Evolutionary conservation across 2,113 vertebrate species (phyloP).

Genomic region (Falco punctatus): DNA sequence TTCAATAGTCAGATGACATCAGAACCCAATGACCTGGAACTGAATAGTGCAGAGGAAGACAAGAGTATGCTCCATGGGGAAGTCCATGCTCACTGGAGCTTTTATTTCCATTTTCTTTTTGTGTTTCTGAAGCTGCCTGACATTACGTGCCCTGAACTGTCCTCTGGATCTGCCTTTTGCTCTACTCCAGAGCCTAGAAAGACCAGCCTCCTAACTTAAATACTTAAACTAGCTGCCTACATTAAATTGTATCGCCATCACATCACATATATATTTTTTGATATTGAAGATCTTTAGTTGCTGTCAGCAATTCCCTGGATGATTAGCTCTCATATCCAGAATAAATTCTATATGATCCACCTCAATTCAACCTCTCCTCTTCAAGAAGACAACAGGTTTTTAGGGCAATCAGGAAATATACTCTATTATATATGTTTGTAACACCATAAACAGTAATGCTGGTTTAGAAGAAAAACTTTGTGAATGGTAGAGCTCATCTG

Average conservation of each 20-base stretch:
- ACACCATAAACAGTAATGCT: background rate
- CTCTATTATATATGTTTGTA: background rate
- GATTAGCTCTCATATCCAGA: background rate
- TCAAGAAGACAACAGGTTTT: background rate
- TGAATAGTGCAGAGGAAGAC: background rate
- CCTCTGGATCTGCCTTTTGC: background rate
- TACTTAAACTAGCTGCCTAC: background rate
- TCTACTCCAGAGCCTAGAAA: background rate
- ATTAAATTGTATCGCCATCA: background rate
- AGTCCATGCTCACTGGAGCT: background rate
- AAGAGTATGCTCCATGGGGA: background rate
- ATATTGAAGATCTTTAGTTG: background rate
- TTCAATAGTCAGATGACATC: background rate
- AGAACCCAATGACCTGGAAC: background rate
- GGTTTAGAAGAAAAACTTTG: background rate
- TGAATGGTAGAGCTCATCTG: background rate
- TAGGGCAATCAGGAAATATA: background rate
- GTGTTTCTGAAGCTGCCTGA: background rate
- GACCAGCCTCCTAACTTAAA: background rate
- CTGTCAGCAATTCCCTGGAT: background rate
- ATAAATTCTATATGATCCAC: background rate
- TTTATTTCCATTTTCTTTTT: background rate
- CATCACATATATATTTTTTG: accelerated
- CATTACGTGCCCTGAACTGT: background rate
- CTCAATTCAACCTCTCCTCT: background rate